Base-by-base conservation (phyloP, 1,140 invertebrate genomes). In the Drosophila nigrodunni region DNA sequence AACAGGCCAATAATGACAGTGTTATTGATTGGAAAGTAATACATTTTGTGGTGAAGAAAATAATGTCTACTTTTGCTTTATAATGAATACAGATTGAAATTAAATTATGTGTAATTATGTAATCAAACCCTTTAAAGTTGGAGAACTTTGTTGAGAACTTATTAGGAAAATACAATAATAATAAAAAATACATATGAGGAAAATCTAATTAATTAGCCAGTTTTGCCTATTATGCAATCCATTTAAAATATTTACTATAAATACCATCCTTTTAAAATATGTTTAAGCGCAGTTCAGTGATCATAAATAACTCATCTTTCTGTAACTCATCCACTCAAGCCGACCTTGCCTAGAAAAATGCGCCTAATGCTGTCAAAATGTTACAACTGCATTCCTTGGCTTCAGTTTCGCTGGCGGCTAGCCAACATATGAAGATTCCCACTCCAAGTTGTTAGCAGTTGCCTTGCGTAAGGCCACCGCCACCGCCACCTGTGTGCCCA, bases 381-480 rank as follows among this genome's bases (percentile, higher is more conserved):
- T 11, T 68, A 35, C 47, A 8, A 34, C 43, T 21, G 43, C 66
- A 74, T 74, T 55, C 58, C 21, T 55, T 62, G 43, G 43, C 43
- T 43, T 13, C 37, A 55, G 18, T n/a, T 30, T 25, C 13, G 35
- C 21, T 62, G 50, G 72, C 21, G n/a, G 35, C 6, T 44, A 30
- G 66, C 72, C 72, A 74, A 50, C 18, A 57, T 37, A 50, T 34
- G 41, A 30, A 68, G 34, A 5, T 70, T 70, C 49, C 39, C 44
- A 41, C 34, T 41, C 6, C 13, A 11, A 54, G 47, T 61, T 13
- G 25, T 41, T 9, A 47, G 59, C 30, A 21, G 57, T 74, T 74
- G 66, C 79, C 82, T 79, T 87, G 83, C 79, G 64, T 77, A 87
- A 86, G 82, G 82, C 79, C 72, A 43, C 59, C 62, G 82, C 62